These are phyloP conservation scores for Myoxocephalus aenaeus DNA, from an alignment of 2,797 vertebrate genomes.

Conservation along the genomic window DNA sequence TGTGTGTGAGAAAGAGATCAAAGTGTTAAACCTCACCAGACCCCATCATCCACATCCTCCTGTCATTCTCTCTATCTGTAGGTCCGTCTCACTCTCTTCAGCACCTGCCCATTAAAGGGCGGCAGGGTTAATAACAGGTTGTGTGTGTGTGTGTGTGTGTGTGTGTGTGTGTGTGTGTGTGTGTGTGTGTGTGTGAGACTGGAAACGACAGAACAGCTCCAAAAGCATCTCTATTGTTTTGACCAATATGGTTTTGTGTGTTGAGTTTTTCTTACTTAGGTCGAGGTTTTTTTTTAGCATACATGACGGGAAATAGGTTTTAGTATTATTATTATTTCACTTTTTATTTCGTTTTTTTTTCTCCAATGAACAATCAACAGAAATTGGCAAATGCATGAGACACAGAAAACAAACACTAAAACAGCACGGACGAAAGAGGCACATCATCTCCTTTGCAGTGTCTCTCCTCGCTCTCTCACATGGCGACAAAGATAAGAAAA, in stretches of 20 bases:
- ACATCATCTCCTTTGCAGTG: no score
- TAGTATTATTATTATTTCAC: no score
- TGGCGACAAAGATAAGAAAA: no score
- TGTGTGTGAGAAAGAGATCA: constrained; percentile 54
- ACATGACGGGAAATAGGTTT: neutral
- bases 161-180: constrained; percentile 25
- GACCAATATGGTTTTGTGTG: no score
- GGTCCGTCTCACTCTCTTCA: constrained; percentile 68
- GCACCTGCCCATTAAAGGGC: constrained; percentile 83
- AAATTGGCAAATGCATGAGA: no score
- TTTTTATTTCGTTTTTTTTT: no score
- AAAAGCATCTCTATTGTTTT: constrained; percentile 3
- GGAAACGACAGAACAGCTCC: constrained; percentile 72
- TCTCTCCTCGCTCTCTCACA: no score
- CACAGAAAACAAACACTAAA: no score
- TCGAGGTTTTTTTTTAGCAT: neutral
- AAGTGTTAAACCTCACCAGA: constrained; percentile 53
- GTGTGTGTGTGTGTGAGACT: constrained; percentile 40
- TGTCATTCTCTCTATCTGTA: constrained; percentile 65
- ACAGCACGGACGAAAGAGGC: no score
- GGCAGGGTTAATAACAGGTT: constrained; percentile 81
- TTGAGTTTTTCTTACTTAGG: neutral
- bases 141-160: constrained; percentile 39
- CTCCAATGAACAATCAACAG: no score
- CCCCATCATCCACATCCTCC: constrained; percentile 76